Percentiles rank a stretch among this genome's conserved stretches.
Evolutionary conservation across 2,888 invertebrate species (phyloP).

Genomic region (Adela reaumurella): DNA sequence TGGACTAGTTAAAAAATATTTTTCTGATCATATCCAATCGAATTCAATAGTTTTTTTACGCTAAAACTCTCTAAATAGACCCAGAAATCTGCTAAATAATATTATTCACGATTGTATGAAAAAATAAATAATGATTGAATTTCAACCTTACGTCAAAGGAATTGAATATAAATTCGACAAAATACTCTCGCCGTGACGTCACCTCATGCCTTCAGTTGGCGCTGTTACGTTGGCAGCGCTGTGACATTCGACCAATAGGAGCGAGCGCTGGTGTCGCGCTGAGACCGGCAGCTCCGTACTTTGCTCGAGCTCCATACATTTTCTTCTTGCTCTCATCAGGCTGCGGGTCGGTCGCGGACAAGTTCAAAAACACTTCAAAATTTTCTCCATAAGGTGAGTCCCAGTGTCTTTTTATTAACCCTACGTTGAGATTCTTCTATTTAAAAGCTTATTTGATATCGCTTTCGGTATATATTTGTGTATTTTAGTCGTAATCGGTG

Average conservation of each 20-base stretch:
- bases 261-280: constrained; percentile 42
- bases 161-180: constrained; percentile 20
- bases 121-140: constrained; percentile 12
- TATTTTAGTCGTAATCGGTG: constrained; percentile 51
- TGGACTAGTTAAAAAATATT: background rate
- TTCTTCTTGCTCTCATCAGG: constrained; percentile 55
- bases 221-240: constrained; percentile 32
- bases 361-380: constrained; percentile 56
- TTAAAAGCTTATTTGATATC: constrained; percentile 23
- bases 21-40: background rate
- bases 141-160: background rate
- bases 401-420: constrained; percentile 32
- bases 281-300: constrained; percentile 51
- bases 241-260: constrained; percentile 34
- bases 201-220: constrained; percentile 38
- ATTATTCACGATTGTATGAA: background rate
- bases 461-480: constrained; percentile 22
- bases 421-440: constrained; percentile 23
- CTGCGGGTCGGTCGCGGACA: constrained; percentile 55
- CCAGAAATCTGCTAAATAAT: background rate
- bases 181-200: constrained; percentile 21
- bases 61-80: background rate
- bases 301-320: constrained; percentile 55
- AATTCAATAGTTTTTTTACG: background rate
- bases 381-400: constrained; percentile 56